These are phyloP conservation scores for Beris chalybata DNA, from an alignment of 2,888 invertebrate genomes.

Conservation along the genomic window DNA sequence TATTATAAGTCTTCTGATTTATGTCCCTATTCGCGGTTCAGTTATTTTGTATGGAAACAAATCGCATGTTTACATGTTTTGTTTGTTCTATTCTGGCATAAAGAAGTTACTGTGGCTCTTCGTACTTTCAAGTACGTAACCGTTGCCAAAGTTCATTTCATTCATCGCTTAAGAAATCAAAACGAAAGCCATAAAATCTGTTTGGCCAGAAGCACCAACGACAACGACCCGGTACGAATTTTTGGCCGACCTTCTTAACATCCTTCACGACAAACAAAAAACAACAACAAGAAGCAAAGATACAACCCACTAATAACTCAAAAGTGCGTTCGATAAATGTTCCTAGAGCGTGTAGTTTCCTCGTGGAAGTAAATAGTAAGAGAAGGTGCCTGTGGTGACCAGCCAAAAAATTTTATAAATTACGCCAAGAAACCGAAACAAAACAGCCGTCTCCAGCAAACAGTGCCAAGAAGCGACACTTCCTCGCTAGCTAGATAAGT, in stretches of 20 bases:
- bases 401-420: conserved; percentile 40
- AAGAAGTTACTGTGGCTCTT: no score
- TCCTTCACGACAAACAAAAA: not conserved
- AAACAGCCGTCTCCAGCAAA: conserved; percentile 34
- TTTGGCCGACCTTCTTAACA: conserved; percentile 29
- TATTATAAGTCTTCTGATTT: no score
- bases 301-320: not conserved
- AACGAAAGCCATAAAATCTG: no score
- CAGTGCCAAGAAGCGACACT: conserved; percentile 36
- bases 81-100: no score
- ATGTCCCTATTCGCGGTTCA: no score
- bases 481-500: conserved; percentile 21
- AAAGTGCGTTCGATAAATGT: conserved; percentile 23
- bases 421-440: conserved; percentile 33
- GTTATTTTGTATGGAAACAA: no score
- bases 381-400: conserved; percentile 28
- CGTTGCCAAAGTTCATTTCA: conserved; percentile 28
- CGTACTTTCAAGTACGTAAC: no score
- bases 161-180: conserved; percentile 19
- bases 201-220: not conserved
- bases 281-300: not conserved
- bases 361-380: conserved; percentile 24
- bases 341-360: conserved; percentile 24
- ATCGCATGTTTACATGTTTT: no score
- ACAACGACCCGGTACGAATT: conserved; percentile 28